Base-by-base conservation (phyloP, 2,888 invertebrate species). In the Mythimna impura region DNA sequence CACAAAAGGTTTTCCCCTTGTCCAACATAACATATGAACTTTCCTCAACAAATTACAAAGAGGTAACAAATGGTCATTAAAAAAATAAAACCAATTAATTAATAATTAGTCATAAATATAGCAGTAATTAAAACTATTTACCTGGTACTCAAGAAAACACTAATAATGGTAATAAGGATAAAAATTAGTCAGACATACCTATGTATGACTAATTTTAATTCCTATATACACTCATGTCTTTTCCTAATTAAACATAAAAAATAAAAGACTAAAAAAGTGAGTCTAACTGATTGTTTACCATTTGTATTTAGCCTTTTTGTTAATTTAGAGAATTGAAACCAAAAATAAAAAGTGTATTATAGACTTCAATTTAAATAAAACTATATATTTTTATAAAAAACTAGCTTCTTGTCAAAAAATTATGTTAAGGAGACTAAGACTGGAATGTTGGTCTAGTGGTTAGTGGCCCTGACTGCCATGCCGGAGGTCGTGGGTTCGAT, bases 1-100 rank as follows among this genome's bases (percentile, higher is more conserved):
- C 52, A 30, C 71, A 12, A 9, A 22, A 22, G 83, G 74, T 55
- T 74, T 80, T 82, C 61, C 82, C 82, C 78, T n/a, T 7, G 14
- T 9, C 60, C 66, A 77, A 67, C 36, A 25, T 52, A 52, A 8
- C 7, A 52, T 17, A 54, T 12, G 1, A 62, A 62, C 20, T 78
- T 83, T 82, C 82, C 81, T 82, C 68, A 83, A 77, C n/a, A 3
- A 17, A 22, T 10, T 25, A 54, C 66, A 55, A 40, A 47, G 2
- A 8, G 25, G 10, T 70, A 70, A 79, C 71, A 14, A 60, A 76
- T 54, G 4, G 10, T 3, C 20, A 57, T 71, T 43, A 9, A 68
- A 71, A n/a, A 68, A 71, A 68, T 66, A 66, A 60, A 78, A 71
- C 30, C 22, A 68, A 55, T 73, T 73, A 78, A 69, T 63, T 50